Base-by-base conservation (phyloP, 2,113 vertebrate genomes). In the Aptenodytes patagonicus region DNA sequence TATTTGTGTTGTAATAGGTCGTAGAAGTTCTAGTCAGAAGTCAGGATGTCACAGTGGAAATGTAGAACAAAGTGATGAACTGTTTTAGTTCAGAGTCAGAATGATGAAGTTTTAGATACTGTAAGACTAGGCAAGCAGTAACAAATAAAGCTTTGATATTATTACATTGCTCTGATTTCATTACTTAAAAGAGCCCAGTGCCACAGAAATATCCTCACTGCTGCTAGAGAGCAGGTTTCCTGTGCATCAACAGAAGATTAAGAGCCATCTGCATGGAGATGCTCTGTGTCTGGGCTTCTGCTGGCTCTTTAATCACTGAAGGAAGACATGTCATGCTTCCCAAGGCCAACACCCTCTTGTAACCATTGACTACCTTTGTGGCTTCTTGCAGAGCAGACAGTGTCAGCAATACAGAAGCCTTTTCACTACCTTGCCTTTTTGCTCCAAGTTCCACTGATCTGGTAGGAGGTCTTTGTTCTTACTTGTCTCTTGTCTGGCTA, bases 381-480 rank as follows among this genome's bases (percentile, higher is more conserved):
- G 65, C 73, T 92, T 60, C 76, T 89, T 82, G 69, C 52, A 95
- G 49, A 75, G 68, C 87, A 83, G 93, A 66, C 61, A 26, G 52
- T 38, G 18, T 55, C 62, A 61, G 49, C 54, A 82, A 78, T 31
- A 42, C 26, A 93, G 58, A 70, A 87, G 64, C 60, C 34, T 90
- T 95, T 72, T 88, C 87, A 38, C 77, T 76, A 10, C 81, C 19
- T 95, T 64, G 44, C 13, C n/a, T 75, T 93, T 89, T 89, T 93
- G 51, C 51, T 92, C 29, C 25, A 65, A 60, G 68, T 92, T 80
- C 20, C 46, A 51, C 55, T 89, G 54, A 55, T 96, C 52, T 85
- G 32, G 55, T 69, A 89, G 60, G 49, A 90, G 55, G n/a, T 64
- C n/a, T 94, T 94, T 89, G 83, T 91, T 93, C 70, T 76, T 90